phyloP scores from a whole-genome alignment of 2,888 invertebrate species.

The Cheilosia grossa region DNA sequence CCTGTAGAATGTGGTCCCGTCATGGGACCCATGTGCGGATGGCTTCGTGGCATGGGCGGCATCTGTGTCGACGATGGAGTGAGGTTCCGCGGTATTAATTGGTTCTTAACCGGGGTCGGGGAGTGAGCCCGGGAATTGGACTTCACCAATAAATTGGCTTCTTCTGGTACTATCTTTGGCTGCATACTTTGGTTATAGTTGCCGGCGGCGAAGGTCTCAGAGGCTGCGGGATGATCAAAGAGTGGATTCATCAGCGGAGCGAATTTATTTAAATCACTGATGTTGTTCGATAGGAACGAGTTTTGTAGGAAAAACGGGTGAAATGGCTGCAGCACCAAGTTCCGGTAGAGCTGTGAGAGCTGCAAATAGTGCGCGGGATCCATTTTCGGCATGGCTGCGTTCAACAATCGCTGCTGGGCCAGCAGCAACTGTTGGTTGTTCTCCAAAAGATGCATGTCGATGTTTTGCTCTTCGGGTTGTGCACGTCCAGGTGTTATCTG shows the following conservation, averaged over 20 bases:
- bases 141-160: slow-evolving; percentile 37
- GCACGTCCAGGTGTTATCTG: neutral
- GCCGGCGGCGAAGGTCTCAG: slow-evolving; percentile 43
- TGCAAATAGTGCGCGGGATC: slow-evolving; percentile 86
- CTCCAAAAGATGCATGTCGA: slow-evolving; percentile 83
- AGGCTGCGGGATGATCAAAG: slow-evolving; percentile 69
- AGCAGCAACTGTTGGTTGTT: slow-evolving; percentile 86
- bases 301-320: slow-evolving; percentile 87
- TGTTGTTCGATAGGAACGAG: slow-evolving; percentile 84
- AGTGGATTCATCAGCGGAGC: slow-evolving; percentile 82
- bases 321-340: slow-evolving; percentile 85
- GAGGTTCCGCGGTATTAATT: slow-evolving; percentile 66
- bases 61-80: slow-evolving; percentile 75
- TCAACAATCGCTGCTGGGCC: slow-evolving; percentile 88
- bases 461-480: slow-evolving; percentile 70
- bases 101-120: slow-evolving; percentile 59
- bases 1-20: slow-evolving; percentile 54
- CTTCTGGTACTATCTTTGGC: slow-evolving; percentile 37
- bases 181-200: slow-evolving; percentile 49
- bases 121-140: slow-evolving; percentile 50
- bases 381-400: slow-evolving; percentile 86
- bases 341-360: slow-evolving; percentile 86
- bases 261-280: slow-evolving; percentile 86
- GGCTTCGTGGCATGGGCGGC: slow-evolving; percentile 70
- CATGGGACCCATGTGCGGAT: slow-evolving; percentile 41